phyloP scores from a whole-genome alignment of 1,140 invertebrate genomes.

The Oscheius sp. region DNA sequence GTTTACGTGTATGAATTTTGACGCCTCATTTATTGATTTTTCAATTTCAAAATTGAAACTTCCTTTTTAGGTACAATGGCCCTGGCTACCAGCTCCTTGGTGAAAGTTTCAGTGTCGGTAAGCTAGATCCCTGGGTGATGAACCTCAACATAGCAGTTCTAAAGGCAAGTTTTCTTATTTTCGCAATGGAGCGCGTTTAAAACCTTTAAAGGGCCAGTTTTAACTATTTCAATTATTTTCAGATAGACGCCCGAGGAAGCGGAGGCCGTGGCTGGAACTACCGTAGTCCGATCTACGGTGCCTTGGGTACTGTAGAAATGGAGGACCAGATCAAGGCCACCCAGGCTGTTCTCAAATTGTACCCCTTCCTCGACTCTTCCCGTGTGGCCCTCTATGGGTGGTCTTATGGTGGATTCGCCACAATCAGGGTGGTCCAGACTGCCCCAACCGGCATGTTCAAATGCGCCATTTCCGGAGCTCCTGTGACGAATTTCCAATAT shows the following conservation, averaged over 20 bases:
- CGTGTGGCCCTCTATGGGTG: conserved; percentile 57
- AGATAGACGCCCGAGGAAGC: conserved; percentile 55
- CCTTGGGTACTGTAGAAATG: conserved; percentile 58
- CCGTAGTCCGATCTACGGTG: conserved; percentile 52
- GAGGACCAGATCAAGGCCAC: conserved; percentile 57
- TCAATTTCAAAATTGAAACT: no score
- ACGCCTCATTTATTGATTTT: no score
- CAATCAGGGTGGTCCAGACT: conserved; percentile 45
- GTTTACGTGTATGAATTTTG: conserved; percentile 12
- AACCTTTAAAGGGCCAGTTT: no score
- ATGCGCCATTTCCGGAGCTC: conserved; percentile 57
- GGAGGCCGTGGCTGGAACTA: conserved; percentile 50
- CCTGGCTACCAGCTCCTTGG: neutral
- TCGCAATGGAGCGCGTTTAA: no score
- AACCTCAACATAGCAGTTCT: neutral
- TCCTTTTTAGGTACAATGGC: no score
- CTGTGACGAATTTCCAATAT: conserved; percentile 55
- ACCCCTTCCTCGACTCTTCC: conserved; percentile 42
- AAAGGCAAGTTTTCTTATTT: no score
- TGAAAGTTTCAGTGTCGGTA: neutral
- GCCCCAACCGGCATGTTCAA: conserved; percentile 49
- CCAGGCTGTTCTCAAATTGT: neutral
- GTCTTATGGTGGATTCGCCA: conserved; percentile 57
- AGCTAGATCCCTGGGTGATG: neutral
- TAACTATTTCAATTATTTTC: no score